These are phyloP conservation scores for Melanogrammus aeglefinus DNA, from an alignment of 2,797 vertebrate species.

Conservation along the genomic window DNA sequence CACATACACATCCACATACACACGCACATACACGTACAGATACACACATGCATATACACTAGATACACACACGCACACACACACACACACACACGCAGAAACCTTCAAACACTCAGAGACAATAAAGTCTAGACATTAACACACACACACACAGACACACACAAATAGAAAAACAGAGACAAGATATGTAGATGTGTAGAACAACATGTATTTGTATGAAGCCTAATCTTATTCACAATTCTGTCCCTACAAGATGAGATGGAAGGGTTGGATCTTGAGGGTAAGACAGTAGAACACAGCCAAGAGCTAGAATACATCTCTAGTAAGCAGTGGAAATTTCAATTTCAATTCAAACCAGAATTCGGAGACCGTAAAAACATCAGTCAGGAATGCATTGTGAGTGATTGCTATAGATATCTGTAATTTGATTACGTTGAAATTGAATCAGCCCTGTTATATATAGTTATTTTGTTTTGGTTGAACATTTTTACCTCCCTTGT, in stretches of 20 bases:
- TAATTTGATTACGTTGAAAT: constrained; percentile 50
- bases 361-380: not conserved
- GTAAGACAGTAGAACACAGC: constrained; percentile 64
- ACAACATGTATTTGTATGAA: not conserved
- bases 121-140: constrained; percentile 1
- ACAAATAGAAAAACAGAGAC: not conserved
- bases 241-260: constrained; percentile 73
- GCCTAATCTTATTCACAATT: constrained; percentile 60
- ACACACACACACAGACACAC: not conserved
- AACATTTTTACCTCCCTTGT: constrained; percentile 15
- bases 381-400: not conserved
- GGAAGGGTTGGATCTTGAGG: constrained; percentile 79
- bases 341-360: constrained; percentile 27
- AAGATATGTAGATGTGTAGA: not conserved
- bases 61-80: not conserved
- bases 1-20: too few species aligned
- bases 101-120: not conserved
- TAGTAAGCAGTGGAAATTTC: constrained; percentile 32
- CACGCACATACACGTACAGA: not conserved
- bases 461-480: constrained; percentile 49
- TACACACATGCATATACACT: not conserved
- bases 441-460: constrained; percentile 27
- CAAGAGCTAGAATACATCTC: constrained; percentile 8
- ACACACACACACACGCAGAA: not conserved
- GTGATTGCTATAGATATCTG: constrained; percentile 9